Percentiles rank a stretch among this genome's conserved stretches.
These are phyloP conservation scores for Amblyjoppa fuscipennis DNA, from an alignment of 2,888 invertebrate genomes.

Conservation along the genomic window DNA sequence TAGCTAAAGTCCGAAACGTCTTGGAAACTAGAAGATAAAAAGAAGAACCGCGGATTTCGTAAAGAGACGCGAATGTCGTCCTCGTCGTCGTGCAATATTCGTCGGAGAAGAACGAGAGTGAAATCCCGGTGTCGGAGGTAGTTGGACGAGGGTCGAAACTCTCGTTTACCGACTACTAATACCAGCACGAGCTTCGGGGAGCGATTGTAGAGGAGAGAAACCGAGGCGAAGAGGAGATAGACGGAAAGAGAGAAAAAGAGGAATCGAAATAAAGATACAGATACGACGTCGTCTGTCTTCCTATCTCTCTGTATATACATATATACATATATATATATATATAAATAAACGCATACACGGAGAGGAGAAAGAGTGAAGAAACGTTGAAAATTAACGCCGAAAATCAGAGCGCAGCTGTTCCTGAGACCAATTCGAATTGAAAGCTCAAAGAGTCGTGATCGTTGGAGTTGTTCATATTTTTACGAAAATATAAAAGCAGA, in stretches of 20 bases:
- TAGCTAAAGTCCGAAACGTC: background rate
- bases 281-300: background rate
- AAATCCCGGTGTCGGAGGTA: constrained; percentile 68
- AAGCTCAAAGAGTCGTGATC: background rate
- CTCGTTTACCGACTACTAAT: constrained; percentile 13
- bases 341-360: constrained; percentile 3
- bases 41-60: constrained; percentile 6
- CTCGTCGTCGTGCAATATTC: constrained; percentile 63
- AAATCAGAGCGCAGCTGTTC: background rate
- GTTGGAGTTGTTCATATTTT: background rate
- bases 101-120: constrained; percentile 69
- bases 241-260: constrained; percentile 2
- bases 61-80: constrained; percentile 66
- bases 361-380: background rate
- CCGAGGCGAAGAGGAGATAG: background rate
- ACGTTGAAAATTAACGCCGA: constrained; percentile 7
- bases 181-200: background rate
- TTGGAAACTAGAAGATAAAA: background rate
- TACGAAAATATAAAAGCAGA: background rate
- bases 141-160: constrained; percentile 53
- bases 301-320: constrained; percentile 33
- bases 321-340: constrained; percentile 28
- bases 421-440: too few species aligned
- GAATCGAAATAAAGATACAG: constrained; percentile 14
- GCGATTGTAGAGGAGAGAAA: constrained; percentile 9